Conservation (phyloP, 2,888 invertebrate species). For the Colletes collaris region DNA sequence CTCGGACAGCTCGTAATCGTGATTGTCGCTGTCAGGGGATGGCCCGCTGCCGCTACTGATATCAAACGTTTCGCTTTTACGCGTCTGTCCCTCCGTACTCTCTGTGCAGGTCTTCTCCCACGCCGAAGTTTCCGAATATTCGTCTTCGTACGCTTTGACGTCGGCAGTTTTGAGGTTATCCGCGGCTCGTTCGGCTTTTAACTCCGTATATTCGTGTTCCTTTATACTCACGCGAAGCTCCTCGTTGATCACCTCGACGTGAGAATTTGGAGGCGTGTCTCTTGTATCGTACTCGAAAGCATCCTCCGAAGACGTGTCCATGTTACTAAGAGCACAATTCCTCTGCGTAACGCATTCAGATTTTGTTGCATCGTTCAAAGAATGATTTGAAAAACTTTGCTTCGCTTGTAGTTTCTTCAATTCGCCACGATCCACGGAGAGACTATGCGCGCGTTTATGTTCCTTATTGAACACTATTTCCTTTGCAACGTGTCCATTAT, state of each 20-base stretch:
- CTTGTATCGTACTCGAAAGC: conserved; percentile 76
- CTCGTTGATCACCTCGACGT: conserved; percentile 76
- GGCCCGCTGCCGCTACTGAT: conserved; percentile 79
- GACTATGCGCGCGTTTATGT: conserved; percentile 83
- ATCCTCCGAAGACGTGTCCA: conserved; percentile 77
- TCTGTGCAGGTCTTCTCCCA: conserved; percentile 80
- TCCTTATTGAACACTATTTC: conserved; percentile 75
- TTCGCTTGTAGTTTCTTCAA: conserved; percentile 72
- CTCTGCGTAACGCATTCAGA: conserved; percentile 39
- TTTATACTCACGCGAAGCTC: conserved; percentile 71
- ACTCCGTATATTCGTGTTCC: conserved; percentile 73
- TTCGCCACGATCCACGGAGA: conserved; percentile 81
- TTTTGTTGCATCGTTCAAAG: conserved; percentile 75
- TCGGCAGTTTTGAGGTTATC: conserved; percentile 52
- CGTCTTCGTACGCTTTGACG: conserved; percentile 70
- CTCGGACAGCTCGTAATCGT: conserved; percentile 76
- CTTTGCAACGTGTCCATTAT: conserved; percentile 64
- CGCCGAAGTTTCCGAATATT: conserved; percentile 76
- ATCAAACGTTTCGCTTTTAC: conserved; percentile 81
- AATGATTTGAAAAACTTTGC: conserved; percentile 77
- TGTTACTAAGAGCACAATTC: conserved; percentile 65
- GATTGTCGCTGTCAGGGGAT: conserved; percentile 77
- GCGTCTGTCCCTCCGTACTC: conserved; percentile 76
- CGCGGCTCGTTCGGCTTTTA: conserved; percentile 44
- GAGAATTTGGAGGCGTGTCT: conserved; percentile 81